These are phyloP conservation scores for Pyrocoelia pectoralis DNA, from an alignment of 2,888 invertebrate genomes.

Conservation along the genomic window DNA sequence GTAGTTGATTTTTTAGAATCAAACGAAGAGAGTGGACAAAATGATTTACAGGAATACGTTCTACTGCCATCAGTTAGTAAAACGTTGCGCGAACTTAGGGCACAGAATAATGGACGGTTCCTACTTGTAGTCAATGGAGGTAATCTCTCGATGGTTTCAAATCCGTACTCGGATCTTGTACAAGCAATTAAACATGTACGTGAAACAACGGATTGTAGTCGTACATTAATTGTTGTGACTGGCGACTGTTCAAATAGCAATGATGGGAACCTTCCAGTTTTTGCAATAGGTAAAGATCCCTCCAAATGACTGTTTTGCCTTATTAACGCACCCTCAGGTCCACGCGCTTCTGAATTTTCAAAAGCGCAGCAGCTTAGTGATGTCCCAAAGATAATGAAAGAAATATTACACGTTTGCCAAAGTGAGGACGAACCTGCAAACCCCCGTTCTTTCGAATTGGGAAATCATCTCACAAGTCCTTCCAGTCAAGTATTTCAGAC, in stretches of 20 bases:
- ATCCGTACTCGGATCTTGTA: conserved; percentile 19
- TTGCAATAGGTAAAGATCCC: neutral
- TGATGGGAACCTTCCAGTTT: neutral
- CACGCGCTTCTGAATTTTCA: neutral
- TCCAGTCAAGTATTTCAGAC: too few species aligned
- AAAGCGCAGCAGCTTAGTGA: neutral
- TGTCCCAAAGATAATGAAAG: neutral
- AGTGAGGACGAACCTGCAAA: too few species aligned
- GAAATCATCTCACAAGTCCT: too few species aligned
- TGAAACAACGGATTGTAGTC: conserved; percentile 11
- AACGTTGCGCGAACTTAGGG: neutral
- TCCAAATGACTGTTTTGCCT: neutral
- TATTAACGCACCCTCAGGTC: neutral
- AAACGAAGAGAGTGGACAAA: neutral
- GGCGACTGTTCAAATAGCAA: conserved; percentile 14
- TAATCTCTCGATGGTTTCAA: conserved; percentile 3
- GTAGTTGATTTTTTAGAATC: neutral
- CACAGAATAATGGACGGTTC: conserved; percentile 10
- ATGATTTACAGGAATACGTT: neutral
- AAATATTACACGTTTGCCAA: neutral
- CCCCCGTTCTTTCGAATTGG: too few species aligned
- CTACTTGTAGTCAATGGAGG: conserved; percentile 22
- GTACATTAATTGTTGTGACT: conserved; percentile 23
- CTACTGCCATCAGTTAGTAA: conserved; percentile 17
- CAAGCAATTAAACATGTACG: conserved; percentile 20